Evolutionary conservation across 2,113 vertebrate genomes (phyloP).

Genomic region (Geococcyx californianus): DNA sequence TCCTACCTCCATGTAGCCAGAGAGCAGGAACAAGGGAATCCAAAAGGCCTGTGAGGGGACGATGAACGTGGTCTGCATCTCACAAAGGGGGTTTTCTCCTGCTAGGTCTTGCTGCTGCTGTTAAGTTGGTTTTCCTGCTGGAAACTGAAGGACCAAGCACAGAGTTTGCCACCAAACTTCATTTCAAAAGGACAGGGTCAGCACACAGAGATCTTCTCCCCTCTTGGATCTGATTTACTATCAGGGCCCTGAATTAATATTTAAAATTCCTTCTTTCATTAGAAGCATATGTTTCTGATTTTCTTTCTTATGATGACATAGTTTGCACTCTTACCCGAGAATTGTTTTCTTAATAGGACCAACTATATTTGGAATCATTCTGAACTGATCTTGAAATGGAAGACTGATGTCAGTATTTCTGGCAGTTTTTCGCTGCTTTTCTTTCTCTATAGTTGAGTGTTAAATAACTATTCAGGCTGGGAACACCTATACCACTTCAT

Average conservation of each 20-base stretch:
- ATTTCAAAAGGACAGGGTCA: neutral
- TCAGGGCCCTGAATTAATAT: neutral
- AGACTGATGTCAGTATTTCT: conserved; percentile 45
- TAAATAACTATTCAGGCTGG: neutral
- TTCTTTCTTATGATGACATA: conserved; percentile 19
- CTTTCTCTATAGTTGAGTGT: neutral
- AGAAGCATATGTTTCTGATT: conserved; percentile 41
- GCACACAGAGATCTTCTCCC: neutral
- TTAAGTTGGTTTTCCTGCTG: neutral
- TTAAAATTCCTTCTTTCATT: conserved; percentile 11
- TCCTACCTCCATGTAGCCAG: neutral
- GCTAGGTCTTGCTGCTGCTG: neutral
- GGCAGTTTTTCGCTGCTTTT: conserved; percentile 2
- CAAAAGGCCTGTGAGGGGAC: neutral
- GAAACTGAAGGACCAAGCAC: neutral
- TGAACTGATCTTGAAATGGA: conserved; percentile 43
- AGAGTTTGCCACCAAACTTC: neutral
- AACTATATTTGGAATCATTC: conserved; percentile 52
- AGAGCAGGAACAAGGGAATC: neutral
- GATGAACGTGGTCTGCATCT: neutral
- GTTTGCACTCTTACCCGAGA: conserved; percentile 18
- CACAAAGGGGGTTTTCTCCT: neutral
- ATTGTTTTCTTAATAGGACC: conserved; percentile 32
- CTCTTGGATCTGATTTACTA: neutral
- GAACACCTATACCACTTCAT: neutral